These are phyloP conservation scores for Coenobita brevimanus DNA, from an alignment of 1,140 invertebrate species.

Conservation along the genomic window DNA sequence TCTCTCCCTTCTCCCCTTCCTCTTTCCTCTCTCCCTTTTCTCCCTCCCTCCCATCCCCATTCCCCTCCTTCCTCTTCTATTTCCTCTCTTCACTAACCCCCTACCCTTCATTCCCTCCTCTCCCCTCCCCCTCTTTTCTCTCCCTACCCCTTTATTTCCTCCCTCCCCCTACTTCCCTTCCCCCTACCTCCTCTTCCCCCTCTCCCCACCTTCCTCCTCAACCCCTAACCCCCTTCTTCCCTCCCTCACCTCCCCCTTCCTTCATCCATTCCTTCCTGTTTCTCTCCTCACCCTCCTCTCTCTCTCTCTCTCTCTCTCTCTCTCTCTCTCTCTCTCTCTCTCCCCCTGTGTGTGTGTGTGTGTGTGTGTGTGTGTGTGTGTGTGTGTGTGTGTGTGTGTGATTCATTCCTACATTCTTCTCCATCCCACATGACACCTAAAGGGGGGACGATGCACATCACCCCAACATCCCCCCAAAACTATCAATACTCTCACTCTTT, in stretches of 20 bases:
- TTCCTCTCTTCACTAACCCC: neutral
- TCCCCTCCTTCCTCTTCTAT: neutral
- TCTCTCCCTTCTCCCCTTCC: neutral
- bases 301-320: slow-evolving; percentile 8
- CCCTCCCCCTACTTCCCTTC: neutral
- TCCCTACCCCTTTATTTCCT: too few species aligned
- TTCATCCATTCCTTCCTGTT: neutral
- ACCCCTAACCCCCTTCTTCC: too few species aligned
- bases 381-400: neutral
- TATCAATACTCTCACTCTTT: too few species aligned
- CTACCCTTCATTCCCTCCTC: neutral
- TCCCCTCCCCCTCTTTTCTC: neutral
- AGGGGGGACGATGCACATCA: too few species aligned
- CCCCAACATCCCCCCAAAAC: too few species aligned
- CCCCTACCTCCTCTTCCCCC: neutral
- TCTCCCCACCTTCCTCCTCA: too few species aligned
- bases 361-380: slow-evolving; percentile 17
- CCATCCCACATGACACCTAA: neutral
- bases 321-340: neutral
- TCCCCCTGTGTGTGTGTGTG: neutral
- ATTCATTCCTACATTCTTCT: neutral
- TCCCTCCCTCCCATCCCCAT: too few species aligned
- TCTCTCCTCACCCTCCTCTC: neutral
- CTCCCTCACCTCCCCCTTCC: neutral
- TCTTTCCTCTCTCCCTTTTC: neutral